Conservation (phyloP, 2,113 vertebrate genomes). For the Rattus norvegicus region DNA sequence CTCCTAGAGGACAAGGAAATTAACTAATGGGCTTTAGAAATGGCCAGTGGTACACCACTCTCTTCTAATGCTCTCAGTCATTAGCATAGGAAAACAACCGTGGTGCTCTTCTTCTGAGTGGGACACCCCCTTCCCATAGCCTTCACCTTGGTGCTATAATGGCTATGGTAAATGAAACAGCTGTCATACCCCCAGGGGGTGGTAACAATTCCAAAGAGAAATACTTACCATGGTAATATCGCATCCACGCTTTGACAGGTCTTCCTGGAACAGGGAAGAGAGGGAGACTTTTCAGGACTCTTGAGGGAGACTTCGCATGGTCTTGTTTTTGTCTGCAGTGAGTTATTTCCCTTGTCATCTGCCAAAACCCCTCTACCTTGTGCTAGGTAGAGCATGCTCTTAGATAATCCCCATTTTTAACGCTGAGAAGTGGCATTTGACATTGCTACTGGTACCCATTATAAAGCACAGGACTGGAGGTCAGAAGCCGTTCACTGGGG, state of each 20-base stretch:
- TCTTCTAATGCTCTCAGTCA: constrained; percentile 39
- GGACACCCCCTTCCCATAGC: neutral
- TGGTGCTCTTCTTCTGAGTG: constrained; percentile 53
- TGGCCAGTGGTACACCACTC: constrained; percentile 51
- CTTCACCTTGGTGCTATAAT: constrained; percentile 75
- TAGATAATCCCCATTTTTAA: constrained; percentile 78
- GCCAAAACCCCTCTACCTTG: constrained; percentile 77
- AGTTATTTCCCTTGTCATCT: constrained; percentile 75
- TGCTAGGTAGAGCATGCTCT: constrained; percentile 63
- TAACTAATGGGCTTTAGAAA: constrained; percentile 38
- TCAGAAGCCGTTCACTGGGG: constrained; percentile 71
- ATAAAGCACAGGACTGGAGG: constrained; percentile 71
- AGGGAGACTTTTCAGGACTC: constrained; percentile 39
- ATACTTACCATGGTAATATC: constrained; percentile 54
- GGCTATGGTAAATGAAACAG: constrained; percentile 75
- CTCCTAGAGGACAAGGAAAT: constrained; percentile 16
- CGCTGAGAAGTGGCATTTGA: constrained; percentile 72
- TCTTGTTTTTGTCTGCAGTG: constrained; percentile 69
- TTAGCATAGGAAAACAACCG: constrained; percentile 41
- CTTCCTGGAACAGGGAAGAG: constrained; percentile 54
- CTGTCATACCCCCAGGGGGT: constrained; percentile 41
- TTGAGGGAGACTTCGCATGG: constrained; percentile 46
- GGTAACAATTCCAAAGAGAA: constrained; percentile 64
- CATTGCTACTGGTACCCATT: constrained; percentile 66
- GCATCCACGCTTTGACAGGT: constrained; percentile 64